A percentile compares a stretch with the other conserved stretches of the same genome.
These are phyloP conservation scores for Morpho helenor DNA, from an alignment of 2,888 invertebrate genomes.

Conservation along the genomic window DNA sequence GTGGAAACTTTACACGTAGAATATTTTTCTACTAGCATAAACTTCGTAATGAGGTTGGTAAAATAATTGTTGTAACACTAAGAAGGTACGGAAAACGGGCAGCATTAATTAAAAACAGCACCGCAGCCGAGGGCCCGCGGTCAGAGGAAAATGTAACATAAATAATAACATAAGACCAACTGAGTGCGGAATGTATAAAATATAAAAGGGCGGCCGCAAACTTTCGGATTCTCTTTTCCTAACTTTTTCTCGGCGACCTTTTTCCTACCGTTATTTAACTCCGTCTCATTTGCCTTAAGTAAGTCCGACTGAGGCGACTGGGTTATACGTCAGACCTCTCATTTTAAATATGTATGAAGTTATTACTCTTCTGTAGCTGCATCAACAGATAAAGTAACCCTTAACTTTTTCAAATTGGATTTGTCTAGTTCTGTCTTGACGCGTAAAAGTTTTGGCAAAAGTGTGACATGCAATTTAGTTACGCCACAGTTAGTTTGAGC, in stretches of 20 bases:
- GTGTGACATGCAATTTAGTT: slow-evolving; percentile 26
- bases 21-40: slow-evolving; percentile 60
- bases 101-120: slow-evolving; percentile 71
- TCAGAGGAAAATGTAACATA: slow-evolving; percentile 66
- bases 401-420: slow-evolving; percentile 30
- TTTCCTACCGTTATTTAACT: slow-evolving; percentile 72
- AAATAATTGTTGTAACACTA: slow-evolving; percentile 76
- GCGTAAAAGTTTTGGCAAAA: slow-evolving; percentile 25
- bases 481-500: slow-evolving; percentile 22
- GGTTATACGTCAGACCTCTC: slow-evolving; percentile 58
- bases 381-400: slow-evolving; percentile 30
- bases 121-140: slow-evolving; percentile 56
- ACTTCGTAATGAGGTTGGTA: slow-evolving; percentile 71
- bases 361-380: slow-evolving; percentile 36
- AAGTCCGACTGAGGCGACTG: slow-evolving; percentile 57
- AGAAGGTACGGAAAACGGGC: slow-evolving; percentile 59
- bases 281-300: slow-evolving; percentile 73
- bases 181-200: slow-evolving; percentile 59
- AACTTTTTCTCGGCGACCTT: slow-evolving; percentile 64
- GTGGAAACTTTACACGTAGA: slow-evolving; percentile 46
- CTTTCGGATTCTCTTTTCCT: slow-evolving; percentile 68
- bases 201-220: slow-evolving; percentile 60
- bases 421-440: slow-evolving; percentile 34
- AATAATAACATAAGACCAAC: slow-evolving; percentile 64
- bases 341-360: slow-evolving; percentile 69